These are phyloP conservation scores for Anoplopoma fimbria DNA, from an alignment of 2,113 vertebrate species.

Conservation along the genomic window DNA sequence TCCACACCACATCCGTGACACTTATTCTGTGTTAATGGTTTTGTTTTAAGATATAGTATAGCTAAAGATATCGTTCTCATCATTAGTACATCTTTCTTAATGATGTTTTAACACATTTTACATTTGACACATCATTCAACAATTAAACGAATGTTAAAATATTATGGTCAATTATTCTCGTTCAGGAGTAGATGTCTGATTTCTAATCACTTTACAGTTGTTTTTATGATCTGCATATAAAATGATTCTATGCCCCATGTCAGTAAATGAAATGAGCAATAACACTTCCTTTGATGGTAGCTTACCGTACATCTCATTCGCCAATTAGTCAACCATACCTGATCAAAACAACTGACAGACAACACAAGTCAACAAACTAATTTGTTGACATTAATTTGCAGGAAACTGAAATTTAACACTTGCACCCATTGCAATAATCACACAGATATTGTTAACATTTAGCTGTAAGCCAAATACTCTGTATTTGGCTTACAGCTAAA, in stretches of 20 bases:
- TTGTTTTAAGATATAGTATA: neutral
- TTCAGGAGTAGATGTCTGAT: neutral
- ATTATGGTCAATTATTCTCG: neutral
- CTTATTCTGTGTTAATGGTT: neutral
- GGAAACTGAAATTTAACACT: neutral
- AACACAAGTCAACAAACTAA: too few relatives aligned
- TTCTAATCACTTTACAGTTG: neutral
- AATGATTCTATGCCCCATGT: neutral
- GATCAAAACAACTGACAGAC: conserved; percentile 1
- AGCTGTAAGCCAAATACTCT: too few relatives aligned
- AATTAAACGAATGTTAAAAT: neutral
- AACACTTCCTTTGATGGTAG: neutral
- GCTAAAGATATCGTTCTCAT: neutral
- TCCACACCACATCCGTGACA: too few relatives aligned
- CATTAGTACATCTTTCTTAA: neutral
- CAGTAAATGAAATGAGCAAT: conserved; percentile 2
- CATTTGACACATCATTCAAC: neutral
- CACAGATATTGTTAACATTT: neutral
- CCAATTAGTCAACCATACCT: neutral
- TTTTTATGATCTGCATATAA: conserved; percentile 3
- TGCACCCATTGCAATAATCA: neutral
- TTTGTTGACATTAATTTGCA: neutral
- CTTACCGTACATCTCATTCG: conserved; percentile 3
- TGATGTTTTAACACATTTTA: neutral
- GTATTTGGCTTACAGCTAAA: neutral